Evolutionary conservation across 2,888 invertebrate genomes (phyloP).

Genomic region (Macrosiphum euphorbiae): DNA sequence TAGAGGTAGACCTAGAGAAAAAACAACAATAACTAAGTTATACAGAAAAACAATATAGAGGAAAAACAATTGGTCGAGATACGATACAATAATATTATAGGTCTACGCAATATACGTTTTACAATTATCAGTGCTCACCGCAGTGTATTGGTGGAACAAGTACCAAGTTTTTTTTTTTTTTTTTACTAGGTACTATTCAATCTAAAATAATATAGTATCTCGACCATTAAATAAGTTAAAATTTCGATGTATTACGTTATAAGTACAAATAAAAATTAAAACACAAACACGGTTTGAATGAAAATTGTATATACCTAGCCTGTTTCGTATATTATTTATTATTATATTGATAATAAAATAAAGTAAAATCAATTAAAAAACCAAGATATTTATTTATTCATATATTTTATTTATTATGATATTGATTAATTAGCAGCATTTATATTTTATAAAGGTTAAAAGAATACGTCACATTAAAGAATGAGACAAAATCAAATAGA

Average conservation of each 20-base stretch:
- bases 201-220: no score
- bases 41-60: not conserved
- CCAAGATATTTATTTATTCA: not conserved
- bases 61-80: not conserved
- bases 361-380: not conserved
- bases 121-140: not conserved
- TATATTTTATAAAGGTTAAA: not conserved
- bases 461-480: not conserved
- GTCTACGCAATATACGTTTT: not conserved
- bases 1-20: conserved; percentile 53
- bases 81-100: not conserved
- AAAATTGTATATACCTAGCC: not conserved
- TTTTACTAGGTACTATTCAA: no score
- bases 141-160: not conserved
- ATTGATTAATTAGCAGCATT: not conserved
- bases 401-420: not conserved
- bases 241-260: not conserved
- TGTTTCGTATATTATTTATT: not conserved
- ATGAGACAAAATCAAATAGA: not conserved
- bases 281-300: not conserved
- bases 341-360: not conserved
- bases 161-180: no score
- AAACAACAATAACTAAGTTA: conserved; percentile 13
- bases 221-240: no score
- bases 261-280: not conserved